Evolutionary conservation across 2,797 vertebrate genomes (phyloP), one percentile per base, ranked within the genome.

Genomic region (Bradypodion pumilum): DNA sequence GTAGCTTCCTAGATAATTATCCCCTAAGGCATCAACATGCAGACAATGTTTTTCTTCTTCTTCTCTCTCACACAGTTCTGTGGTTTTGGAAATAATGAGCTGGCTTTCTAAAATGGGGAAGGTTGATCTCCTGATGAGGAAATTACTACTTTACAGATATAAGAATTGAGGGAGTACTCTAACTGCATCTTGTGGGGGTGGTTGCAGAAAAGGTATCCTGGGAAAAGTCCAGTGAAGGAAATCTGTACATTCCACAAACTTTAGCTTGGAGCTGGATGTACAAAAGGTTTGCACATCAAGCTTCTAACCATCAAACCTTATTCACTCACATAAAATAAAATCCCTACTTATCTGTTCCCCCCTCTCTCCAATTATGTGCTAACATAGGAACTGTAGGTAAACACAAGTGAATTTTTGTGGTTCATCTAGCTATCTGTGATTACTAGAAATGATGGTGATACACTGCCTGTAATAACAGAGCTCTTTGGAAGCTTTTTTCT

Each of bases 1-100:
- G 27, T 80, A 72, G 27, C 52, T 72, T 83, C 16, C 40, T 69
- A 59, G 40, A 32, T 77, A 83, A 46, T 83, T 83, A 77, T 76
- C 37, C 52, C 63, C 52, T 69, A 37, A 77, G 74, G 49, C 52
- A 69, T 35, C 15, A 42, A n/a, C 49, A 46, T 29, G 77, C 12
- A 44, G 56, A 65, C 60, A 77, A 77, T 60, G 29, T 21, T 83
- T 83, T 42, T 63, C n/a, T n/a, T n/a, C n/a, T n/a, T n/a, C n/a
- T n/a, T n/a, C n/a, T n/a, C 40, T 49, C 70, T 56, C 74, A 77
- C 35, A 76, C 27, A 68, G 52, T 59, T 56, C 21, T 76, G 62
- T 35, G 32, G 27, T 74, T 65, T 44, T 65, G 72, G 65, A 66
- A 52, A 35, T 29, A n/a, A 82, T 35, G 74, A 44, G 21, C 8